Evolutionary conservation across 2,113 vertebrate species (phyloP).

Genomic region (Canis aureus): DNA sequence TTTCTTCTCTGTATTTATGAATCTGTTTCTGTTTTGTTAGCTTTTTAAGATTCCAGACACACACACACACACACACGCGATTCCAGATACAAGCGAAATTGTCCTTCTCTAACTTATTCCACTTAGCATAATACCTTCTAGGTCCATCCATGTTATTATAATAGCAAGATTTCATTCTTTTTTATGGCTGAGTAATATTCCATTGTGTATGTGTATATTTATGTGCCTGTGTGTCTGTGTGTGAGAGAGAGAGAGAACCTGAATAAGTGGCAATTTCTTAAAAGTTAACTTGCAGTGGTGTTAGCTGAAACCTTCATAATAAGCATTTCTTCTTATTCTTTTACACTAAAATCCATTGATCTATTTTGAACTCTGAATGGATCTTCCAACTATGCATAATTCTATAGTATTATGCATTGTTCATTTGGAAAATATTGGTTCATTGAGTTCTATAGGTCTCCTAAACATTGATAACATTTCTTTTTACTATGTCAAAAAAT

Average conservation of each 20-base stretch:
- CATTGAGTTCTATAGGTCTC: background rate
- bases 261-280: background rate
- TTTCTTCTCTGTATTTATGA: background rate
- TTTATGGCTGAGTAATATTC: background rate
- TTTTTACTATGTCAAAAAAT: background rate
- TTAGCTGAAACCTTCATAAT: background rate
- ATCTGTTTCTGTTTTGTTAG: background rate
- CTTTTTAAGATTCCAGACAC: background rate
- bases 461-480: slow-evolving; percentile 28
- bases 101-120: background rate
- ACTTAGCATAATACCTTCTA: background rate
- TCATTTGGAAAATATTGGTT: slow-evolving; percentile 33
- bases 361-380: background rate
- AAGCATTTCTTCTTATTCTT: background rate
- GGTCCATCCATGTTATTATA: background rate
- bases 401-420: background rate
- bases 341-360: background rate
- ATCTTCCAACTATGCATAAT: background rate
- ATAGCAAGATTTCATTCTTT: background rate
- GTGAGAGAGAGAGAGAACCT: background rate
- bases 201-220: background rate
- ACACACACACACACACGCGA: no score
- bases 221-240: background rate
- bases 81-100: background rate
- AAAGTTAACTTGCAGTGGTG: background rate